Conservation (phyloP, 1,140 invertebrate species). For the Phymorhynchus buccinoides region DNA sequence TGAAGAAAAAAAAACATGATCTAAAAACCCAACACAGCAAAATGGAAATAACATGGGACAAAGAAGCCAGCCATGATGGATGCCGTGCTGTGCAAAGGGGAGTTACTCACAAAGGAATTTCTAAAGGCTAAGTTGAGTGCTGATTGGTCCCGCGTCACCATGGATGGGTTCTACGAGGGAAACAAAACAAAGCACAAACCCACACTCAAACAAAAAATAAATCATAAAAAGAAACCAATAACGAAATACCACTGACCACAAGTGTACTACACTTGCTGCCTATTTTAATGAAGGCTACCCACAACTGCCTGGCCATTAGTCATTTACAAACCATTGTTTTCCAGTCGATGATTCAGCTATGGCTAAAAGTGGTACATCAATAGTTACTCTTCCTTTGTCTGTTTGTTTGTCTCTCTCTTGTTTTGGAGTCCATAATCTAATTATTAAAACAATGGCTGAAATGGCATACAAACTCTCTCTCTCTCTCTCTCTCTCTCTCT, state of each 20-base stretch:
- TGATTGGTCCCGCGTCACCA: constrained; percentile 63
- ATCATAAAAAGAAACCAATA: neutral
- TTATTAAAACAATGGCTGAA: too few species aligned
- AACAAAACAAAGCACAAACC: constrained; percentile 3
- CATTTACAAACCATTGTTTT: neutral
- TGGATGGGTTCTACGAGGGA: constrained; percentile 51
- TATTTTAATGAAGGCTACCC: constrained; percentile 20
- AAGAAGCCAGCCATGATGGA: neutral
- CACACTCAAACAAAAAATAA: constrained; percentile 7
- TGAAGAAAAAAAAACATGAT: constrained; percentile 9
- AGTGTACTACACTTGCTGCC: neutral
- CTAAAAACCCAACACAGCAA: neutral
- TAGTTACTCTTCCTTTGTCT: too few species aligned
- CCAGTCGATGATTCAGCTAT: too few species aligned
- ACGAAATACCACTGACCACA: neutral
- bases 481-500: too few species aligned
- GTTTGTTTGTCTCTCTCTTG: too few species aligned
- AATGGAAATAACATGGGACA: neutral
- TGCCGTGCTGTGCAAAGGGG: neutral
- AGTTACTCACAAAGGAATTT: constrained; percentile 70
- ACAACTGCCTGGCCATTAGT: neutral
- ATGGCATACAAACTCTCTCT: too few species aligned
- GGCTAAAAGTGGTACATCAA: too few species aligned
- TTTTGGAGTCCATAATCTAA: too few species aligned
- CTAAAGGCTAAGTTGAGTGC: constrained; percentile 69